Conservation (phyloP, 2,113 vertebrate species). For the Crypturellus undulatus region DNA sequence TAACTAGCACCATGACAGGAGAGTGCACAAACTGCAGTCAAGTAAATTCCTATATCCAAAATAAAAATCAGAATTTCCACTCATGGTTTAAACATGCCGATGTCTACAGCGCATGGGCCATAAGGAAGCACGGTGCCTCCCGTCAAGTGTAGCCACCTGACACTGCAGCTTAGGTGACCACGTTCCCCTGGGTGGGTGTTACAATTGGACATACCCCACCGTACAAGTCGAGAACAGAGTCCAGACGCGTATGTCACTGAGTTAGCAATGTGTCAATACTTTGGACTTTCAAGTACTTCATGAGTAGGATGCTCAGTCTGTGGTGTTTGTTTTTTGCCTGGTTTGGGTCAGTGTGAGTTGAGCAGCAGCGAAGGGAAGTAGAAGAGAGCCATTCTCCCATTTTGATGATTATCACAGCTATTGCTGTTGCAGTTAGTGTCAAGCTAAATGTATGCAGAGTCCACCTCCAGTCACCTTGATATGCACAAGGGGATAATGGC, state of each 20-base stretch:
- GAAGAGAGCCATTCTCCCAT: neutral
- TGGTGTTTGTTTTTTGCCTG: neutral
- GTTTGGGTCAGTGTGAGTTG: neutral
- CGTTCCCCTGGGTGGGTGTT: accelerated
- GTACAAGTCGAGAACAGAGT: neutral
- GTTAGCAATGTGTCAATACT: neutral
- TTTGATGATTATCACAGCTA: neutral
- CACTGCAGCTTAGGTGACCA: neutral
- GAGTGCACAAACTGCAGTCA: neutral
- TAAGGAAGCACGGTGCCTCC: neutral
- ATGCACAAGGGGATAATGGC: neutral
- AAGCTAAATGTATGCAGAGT: neutral
- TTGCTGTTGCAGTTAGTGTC: neutral
- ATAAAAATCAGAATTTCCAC: neutral
- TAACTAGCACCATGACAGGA: neutral
- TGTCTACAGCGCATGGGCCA: neutral
- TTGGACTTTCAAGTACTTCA: neutral
- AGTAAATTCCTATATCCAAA: neutral
- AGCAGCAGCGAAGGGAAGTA: neutral
- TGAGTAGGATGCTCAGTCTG: neutral
- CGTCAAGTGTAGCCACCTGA: neutral
- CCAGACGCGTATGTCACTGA: neutral
- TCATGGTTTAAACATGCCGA: neutral
- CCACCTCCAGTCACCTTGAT: neutral
- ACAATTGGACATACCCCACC: neutral